Evolutionary conservation across 1,140 invertebrate genomes (phyloP), one percentile per base, ranked within the genome.

Genomic region (Drosophila rufa): DNA sequence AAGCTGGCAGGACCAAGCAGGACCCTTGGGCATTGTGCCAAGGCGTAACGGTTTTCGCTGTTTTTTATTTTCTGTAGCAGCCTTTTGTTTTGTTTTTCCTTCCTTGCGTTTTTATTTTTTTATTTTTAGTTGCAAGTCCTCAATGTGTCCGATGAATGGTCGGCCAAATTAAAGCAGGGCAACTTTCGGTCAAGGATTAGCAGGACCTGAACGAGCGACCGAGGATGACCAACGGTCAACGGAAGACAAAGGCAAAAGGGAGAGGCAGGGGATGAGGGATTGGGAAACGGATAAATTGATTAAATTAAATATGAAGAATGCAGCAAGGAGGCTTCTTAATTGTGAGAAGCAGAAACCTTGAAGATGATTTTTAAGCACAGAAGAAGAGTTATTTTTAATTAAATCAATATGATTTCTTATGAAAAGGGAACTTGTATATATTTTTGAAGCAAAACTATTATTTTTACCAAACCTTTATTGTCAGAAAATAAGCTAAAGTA

Each of bases 1-100:
- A 67, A 43, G 40, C 47, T 47, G 67, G 66, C 75, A 79, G 57
- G 11, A 11, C 48, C 48, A 11, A 51, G 33, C 33, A 15, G 53
- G 58, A 74, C 70, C 70, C 68, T 73, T 42, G 70, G 68, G 70
- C 70, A 73, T 74, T 74, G 70, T 74, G 70, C 70, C 40, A 74
- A 73, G 70, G 56, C 70, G 70, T 74, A 74, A 74, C 70, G 70
- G 70, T 73, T 74, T 74, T 74, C 55, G 70, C 66, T 58, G 51
- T 22, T 66, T 69, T 66, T 65, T 47, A 22, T 38, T 22, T 22
- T 56, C 36, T 42, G 56, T 60, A 43, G 55, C 62, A 17, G 64
- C 64, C 64, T 64, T 55, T 67, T 67, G 64, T 67, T 67, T 67
- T 66, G 57, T 46, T 66, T 36, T 60, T 58, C n/a, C 7, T 8